Percentiles rank a stretch among this genome's conserved stretches.
Evolutionary conservation across 2,113 vertebrate genomes (phyloP).

Genomic region (Geococcyx californianus): DNA sequence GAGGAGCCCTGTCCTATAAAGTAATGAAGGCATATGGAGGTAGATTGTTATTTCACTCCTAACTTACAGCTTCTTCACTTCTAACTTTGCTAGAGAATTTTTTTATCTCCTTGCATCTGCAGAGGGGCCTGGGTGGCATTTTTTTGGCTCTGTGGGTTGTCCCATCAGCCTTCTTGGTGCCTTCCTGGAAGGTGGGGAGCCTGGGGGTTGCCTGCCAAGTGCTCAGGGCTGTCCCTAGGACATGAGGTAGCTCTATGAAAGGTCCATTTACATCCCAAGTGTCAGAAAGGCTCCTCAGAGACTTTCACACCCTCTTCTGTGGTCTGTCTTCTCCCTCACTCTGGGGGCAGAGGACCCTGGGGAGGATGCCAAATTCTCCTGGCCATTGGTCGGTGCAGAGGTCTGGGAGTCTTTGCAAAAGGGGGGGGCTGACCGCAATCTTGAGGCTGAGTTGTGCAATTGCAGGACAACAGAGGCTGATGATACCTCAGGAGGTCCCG

Average conservation of each 20-base stretch:
- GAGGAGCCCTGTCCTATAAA: neutral
- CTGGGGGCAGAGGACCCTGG: neutral
- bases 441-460: neutral
- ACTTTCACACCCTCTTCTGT: neutral
- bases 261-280: neutral
- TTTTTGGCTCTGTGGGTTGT: neutral
- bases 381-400: fast-evolving
- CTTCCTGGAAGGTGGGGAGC: neutral
- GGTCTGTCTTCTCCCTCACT: neutral
- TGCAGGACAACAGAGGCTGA: neutral
- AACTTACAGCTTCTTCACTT: neutral
- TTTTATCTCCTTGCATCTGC: neutral
- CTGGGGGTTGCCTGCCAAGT: neutral
- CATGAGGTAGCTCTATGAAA: neutral
- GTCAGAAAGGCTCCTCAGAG: no score
- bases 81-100: neutral
- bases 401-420: neutral
- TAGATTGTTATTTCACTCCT: neutral
- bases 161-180: neutral
- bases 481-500: neutral
- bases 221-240: neutral
- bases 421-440: neutral
- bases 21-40: neutral
- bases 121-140: neutral
- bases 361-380: neutral